These are phyloP conservation scores for Drosophila yooni DNA, from an alignment of 2,888 invertebrate genomes.

Conservation along the genomic window DNA sequence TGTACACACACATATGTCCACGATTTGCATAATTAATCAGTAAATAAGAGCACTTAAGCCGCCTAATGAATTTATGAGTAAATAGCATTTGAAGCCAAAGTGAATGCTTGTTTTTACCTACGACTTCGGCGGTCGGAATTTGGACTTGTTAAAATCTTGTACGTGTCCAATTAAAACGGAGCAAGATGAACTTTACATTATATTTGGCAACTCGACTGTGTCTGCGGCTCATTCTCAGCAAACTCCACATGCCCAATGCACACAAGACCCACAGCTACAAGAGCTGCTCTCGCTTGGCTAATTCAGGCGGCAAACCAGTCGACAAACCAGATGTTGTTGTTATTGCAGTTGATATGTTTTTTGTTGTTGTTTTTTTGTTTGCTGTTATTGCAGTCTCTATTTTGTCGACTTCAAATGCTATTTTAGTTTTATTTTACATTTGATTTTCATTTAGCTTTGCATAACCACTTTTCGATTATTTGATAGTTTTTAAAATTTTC, in stretches of 20 bases:
- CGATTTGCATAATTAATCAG: slow-evolving; percentile 12
- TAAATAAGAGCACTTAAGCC: slow-evolving; percentile 1
- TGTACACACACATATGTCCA: too few species aligned
- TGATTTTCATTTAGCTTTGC: slow-evolving; percentile 46
- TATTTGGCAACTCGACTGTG: neutral
- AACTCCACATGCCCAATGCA: slow-evolving; percentile 36
- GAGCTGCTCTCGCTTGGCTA: slow-evolving; percentile 61
- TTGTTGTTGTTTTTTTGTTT: neutral
- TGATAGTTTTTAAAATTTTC: neutral
- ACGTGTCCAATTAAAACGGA: slow-evolving; percentile 32
- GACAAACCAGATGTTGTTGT: slow-evolving; percentile 43
- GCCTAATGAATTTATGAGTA: neutral
- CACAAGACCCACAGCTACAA: slow-evolving; percentile 41
- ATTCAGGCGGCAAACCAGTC: slow-evolving; percentile 76
- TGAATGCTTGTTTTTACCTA: slow-evolving; percentile 28
- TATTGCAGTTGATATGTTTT: slow-evolving; percentile 1
- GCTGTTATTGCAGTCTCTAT: slow-evolving; percentile 12
- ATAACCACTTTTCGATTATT: slow-evolving; percentile 49
- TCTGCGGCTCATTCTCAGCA: slow-evolving; percentile 31
- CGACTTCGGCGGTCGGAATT: slow-evolving; percentile 9
- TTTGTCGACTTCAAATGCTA: slow-evolving; percentile 41
- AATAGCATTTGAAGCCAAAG: slow-evolving; percentile 8
- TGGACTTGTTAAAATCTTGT: too few species aligned
- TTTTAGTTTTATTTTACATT: slow-evolving; percentile 22
- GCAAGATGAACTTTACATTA: slow-evolving; percentile 45